These are phyloP conservation scores for Columba livia DNA, from an alignment of 2,113 vertebrate species.

Conservation along the genomic window DNA sequence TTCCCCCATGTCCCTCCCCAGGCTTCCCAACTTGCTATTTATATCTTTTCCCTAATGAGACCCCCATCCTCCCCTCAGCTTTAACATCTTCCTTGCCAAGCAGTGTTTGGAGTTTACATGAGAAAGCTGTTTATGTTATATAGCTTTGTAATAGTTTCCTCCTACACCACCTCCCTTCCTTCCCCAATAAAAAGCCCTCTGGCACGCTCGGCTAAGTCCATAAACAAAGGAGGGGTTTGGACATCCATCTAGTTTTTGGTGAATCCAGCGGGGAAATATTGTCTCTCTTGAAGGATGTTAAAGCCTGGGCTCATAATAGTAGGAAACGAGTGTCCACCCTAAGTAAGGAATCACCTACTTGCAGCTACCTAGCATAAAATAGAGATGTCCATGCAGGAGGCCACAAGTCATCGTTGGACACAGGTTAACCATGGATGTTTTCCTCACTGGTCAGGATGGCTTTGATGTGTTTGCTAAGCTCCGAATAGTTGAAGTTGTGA, in stretches of 20 bases:
- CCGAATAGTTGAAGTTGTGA: neutral
- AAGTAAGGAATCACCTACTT: neutral
- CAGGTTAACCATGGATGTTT: neutral
- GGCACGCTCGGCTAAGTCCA: neutral
- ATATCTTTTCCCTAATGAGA: neutral
- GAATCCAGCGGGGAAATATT: neutral
- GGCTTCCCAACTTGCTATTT: neutral
- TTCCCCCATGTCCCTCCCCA: neutral
- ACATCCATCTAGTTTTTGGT: conserved; percentile 33
- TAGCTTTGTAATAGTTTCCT: conserved; percentile 50
- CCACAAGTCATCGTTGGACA: neutral
- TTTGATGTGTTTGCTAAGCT: neutral
- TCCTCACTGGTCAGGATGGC: neutral
- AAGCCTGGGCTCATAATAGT: conserved; percentile 44
- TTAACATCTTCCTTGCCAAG: conserved; percentile 55
- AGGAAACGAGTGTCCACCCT: conserved; percentile 40
- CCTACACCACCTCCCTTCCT: conserved; percentile 56
- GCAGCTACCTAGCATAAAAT: neutral
- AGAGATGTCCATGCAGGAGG: neutral
- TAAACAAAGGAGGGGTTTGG: conserved; percentile 36
- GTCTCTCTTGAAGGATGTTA: neutral
- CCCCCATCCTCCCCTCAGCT: neutral
- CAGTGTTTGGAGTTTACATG: neutral
- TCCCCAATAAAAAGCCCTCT: conserved; percentile 35
- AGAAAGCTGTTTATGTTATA: conserved; percentile 57